A percentile compares a stretch with the other conserved stretches of the same genome.
phyloP scores from a whole-genome alignment of 2,888 invertebrate genomes.

The Branchellion lobata region DNA sequence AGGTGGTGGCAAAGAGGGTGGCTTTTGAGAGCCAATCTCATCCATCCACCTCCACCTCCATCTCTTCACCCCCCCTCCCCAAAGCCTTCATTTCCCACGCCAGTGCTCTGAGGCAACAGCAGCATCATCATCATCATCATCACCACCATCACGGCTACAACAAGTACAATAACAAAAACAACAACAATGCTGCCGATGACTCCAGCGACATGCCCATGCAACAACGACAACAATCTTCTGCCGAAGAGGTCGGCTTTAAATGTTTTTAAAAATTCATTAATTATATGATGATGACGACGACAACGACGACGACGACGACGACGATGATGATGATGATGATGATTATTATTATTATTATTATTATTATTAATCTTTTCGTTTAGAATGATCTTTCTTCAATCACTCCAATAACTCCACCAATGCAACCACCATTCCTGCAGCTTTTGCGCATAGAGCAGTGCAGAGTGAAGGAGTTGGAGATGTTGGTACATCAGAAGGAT shows the following conservation, averaged over 20 bases:
- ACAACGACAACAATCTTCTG: not conserved
- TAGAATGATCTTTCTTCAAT: too few relatives aligned
- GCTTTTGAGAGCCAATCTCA: not conserved
- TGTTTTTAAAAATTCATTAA: too few relatives aligned
- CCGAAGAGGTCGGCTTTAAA: not conserved
- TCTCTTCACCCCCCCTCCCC: not conserved
- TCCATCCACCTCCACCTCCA: not conserved
- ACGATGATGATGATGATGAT: too few relatives aligned
- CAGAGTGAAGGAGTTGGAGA: conserved; percentile 5
- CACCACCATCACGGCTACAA: not conserved
- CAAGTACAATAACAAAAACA: conserved; percentile 3
- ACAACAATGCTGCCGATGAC: not conserved
- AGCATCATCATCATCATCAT: conserved; percentile 13
- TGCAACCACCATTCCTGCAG: not conserved
- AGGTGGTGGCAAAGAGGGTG: not conserved
- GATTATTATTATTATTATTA: too few relatives aligned
- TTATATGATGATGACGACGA: too few relatives aligned
- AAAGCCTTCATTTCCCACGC: not conserved
- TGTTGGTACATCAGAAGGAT: conserved; percentile 12
- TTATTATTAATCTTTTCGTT: too few relatives aligned
- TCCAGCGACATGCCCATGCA: not conserved
- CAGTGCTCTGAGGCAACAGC: not conserved
- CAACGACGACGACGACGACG: too few relatives aligned
- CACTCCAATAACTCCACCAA: too few relatives aligned
- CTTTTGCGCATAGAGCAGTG: conserved; percentile 1